Evolutionary conservation across 2,113 vertebrate genomes (phyloP), one percentile per base, ranked within the genome.

Genomic region (Engraulis encrasicolus): DNA sequence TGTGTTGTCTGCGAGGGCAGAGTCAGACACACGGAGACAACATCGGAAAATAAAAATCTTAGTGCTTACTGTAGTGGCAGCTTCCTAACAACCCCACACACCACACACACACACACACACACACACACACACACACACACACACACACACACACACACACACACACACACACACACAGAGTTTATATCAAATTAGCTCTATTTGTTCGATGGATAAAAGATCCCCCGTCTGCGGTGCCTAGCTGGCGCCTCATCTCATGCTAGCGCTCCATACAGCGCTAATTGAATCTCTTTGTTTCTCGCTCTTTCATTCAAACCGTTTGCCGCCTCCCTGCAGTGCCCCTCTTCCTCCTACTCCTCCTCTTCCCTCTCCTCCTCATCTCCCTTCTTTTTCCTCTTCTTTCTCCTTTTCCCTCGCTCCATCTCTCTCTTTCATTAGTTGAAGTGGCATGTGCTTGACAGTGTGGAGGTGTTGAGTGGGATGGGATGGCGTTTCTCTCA

Each of bases 381-480:
- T n/a, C 66, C 6, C 36, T 20, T 17, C 17, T 49, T n/a, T n/a
- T n/a, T n/a, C n/a, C n/a, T n/a, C n/a, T n/a, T n/a, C n/a, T n/a
- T n/a, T n/a, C n/a, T 27, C 37, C 23, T 2, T 81, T 27, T 37
- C 50, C 61, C 5, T 15, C 23, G 40, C 17, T 48, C 11, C 11
- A 4, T 80, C 58, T 61, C 52, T n/a, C 58, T 27, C 31, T 74
- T 14, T 15, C 27, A 74, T 74, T 74, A 74, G 66, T 31, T 74
- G 27, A 34, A 74, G 66, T 74, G 66, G 66, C 66, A 74, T 74
- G 66, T 74, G 66, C 66, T 74, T 74, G 66, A 74, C 66, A 74
- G 15, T 74, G 66, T 15, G 12, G 66, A 74, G 66, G 27, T 74
- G 66, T 31, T 31, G 66, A 17, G 66, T 34, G 66, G 12, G 14